Base-by-base conservation (phyloP, 2,113 vertebrate genomes). In the Equus przewalskii region DNA sequence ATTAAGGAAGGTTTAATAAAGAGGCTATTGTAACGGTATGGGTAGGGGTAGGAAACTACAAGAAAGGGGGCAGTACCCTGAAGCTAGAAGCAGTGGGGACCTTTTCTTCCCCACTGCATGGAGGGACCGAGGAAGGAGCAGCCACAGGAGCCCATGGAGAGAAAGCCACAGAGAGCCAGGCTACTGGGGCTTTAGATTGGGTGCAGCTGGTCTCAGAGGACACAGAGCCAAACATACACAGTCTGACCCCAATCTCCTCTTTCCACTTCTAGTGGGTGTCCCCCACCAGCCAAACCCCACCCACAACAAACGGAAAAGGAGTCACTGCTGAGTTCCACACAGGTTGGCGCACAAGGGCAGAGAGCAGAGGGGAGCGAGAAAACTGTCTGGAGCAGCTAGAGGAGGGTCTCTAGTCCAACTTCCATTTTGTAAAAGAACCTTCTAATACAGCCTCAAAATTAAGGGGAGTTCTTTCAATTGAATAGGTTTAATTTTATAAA, bases 261-360 rank as follows among this genome's bases (percentile, higher is more conserved):
- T 30, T 72, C n/a, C 58, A 9, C 9, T 65, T 62, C 73, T 36
- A 19, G 16, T 36, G 24, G 58, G 49, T 22, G 10, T 18, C 6
- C 5, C 49, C 7, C 18, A n/a, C 14, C 24, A 10, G 18, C 28
- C 78, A 44, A 75, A 16, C 19, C 64, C 13, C 24, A n/a, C n/a
- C 56, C 33, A 11, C 9, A 5, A 28, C 24, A 1, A 11, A n/a
- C 24, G 24, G 2, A 24, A 69, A 54, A 56, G 86, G 70, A 30
- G 51, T 36, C 30, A 0, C 28, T 1, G 19, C 69, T 7, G n/a
- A 11, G 49, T 13, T 16, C n/a, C 58, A 8, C 2, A 9, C 1
- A 60, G 19, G 41, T 10, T 7, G 3, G 65, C 0, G 2, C 33
- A 3, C 15, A 0, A 0, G 58, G 11, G 5, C 11, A 58, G 56